Evolutionary conservation across 2,888 invertebrate genomes (phyloP), one percentile per base, ranked within the genome.

Genomic region (Candidula unifasciata): DNA sequence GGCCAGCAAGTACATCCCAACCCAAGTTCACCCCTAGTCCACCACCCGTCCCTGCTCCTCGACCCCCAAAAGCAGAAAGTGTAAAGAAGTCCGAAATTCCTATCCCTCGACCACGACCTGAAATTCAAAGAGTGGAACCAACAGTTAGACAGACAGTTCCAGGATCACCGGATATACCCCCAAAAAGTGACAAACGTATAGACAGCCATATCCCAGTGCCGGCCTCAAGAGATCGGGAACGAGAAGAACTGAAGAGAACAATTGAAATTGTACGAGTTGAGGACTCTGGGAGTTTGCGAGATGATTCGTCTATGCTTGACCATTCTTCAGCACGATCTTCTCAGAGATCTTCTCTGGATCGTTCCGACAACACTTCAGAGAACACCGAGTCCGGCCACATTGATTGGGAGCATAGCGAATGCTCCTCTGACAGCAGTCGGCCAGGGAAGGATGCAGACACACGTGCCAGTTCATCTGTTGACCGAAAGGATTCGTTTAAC

Each of bases 81-180:
- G 24, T 83, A 64, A 86, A 88, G 78, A 85, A 86, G 68, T 87
- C 88, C 18, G 87, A 88, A 52, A 85, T 88, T 66, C 92, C 92
- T 66, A 87, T 90, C 33, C 91, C 91, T 37, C 88, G 87, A 79
- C 91, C 92, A 8, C 84, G 91, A 64, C 88, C 88, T 21, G 90
- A 91, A 57, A 90, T 91, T 69, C 90, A 90, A 77, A 85, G 91
- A n/a, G 92, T 92, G 21, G 92, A 92, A 79, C 92, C 92, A 21
- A 89, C 89, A 16, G 87, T 88, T 16, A 85, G 91, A 76, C 88
- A 89, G 44, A 85, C 85, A 64, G 77, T 73, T n/a, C 86, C 86
- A 37, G 85, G 76, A 16, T 83, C 86, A 6, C 87, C 86, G 2
- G 84, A 84, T 27, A 69, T 80, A 21, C 82, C 84, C 54, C 44